phyloP scores from a whole-genome alignment of 2,113 vertebrate species.

The Sylvicapra grimmia region DNA sequence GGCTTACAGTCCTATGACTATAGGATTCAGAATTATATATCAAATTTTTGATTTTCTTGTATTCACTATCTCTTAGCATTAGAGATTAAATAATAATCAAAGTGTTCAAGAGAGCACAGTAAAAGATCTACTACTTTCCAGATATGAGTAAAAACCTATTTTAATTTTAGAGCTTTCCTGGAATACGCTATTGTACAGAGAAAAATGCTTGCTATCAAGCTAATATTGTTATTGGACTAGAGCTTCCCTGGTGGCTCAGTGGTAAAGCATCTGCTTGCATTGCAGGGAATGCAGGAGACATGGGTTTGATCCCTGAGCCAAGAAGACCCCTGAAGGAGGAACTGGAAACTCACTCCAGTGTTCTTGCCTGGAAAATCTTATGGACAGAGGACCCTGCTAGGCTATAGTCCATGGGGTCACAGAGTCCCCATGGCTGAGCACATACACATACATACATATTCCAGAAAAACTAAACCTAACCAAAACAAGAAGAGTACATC shows the following conservation, averaged over 20 bases:
- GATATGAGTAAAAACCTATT: neutral
- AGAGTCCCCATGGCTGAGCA: neutral
- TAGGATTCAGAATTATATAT: neutral
- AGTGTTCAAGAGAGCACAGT: neutral
- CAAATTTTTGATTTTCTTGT: neutral
- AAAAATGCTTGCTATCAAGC: neutral
- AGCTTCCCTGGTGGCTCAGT: neutral
- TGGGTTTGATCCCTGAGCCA: neutral
- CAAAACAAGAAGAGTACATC: neutral
- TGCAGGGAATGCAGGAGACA: neutral
- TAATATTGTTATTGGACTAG: neutral
- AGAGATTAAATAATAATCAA: neutral
- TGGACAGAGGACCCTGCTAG: neutral
- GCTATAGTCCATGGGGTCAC: neutral
- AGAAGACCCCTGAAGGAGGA: neutral
- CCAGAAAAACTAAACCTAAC: neutral
- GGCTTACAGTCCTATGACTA: neutral
- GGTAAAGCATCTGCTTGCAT: neutral
- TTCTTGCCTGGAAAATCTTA: neutral
- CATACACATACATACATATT: neutral
- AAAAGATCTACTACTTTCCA: neutral
- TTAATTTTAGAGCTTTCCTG: neutral
- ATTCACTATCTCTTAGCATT: neutral
- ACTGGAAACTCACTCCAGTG: neutral
- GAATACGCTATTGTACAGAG: neutral